Evolutionary conservation across 2,888 invertebrate species (phyloP).

Genomic region (Drosophila ezoana): DNA sequence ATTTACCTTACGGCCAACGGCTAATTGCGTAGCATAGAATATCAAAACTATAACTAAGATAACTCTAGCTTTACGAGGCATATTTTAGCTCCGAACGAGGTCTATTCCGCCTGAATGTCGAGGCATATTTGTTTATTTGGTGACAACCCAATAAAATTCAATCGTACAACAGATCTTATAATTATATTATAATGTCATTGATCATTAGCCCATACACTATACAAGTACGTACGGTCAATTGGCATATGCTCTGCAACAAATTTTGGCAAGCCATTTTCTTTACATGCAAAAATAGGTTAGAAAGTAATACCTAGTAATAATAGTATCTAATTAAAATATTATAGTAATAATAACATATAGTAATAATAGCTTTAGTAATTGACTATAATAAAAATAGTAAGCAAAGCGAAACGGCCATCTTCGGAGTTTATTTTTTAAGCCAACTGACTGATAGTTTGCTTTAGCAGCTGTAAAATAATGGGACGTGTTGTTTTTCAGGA

Average conservation of each 20-base stretch:
- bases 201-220: constrained; percentile 1
- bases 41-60: background rate
- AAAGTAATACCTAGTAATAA: too few relatives aligned
- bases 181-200: background rate
- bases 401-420: too few relatives aligned
- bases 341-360: too few relatives aligned
- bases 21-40: background rate
- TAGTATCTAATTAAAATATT: too few relatives aligned
- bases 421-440: too few relatives aligned
- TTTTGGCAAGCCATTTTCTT: background rate
- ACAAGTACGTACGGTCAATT: too few relatives aligned
- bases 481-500: too few relatives aligned
- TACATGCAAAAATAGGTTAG: background rate
- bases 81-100: background rate
- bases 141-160: background rate
- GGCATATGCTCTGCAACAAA: too few relatives aligned
- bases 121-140: background rate
- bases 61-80: background rate
- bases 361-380: too few relatives aligned
- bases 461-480: too few relatives aligned
- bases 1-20: constrained; percentile 36
- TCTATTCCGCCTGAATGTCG: background rate
- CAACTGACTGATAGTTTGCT: too few relatives aligned
- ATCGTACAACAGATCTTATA: background rate
- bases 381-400: too few relatives aligned